Evolutionary conservation across 2,888 invertebrate genomes (phyloP).

Genomic region (Sminthurides aquaticus): DNA sequence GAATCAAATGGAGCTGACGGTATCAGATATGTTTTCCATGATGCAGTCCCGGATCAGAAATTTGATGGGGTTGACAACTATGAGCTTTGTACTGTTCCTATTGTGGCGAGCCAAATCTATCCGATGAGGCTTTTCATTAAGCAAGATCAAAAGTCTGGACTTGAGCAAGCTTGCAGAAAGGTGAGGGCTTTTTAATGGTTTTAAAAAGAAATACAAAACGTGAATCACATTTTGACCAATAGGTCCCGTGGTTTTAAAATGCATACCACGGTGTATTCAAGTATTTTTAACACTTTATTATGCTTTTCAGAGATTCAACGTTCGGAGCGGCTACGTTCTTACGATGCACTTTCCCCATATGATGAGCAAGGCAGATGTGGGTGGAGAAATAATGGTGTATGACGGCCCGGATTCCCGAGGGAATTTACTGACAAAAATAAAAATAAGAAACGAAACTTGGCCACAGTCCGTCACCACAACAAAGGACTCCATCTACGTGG

Average conservation of each 20-base stretch:
- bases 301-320: conserved; percentile 42
- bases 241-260: too few relatives aligned
- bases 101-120: conserved; percentile 75
- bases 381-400: conserved; percentile 65
- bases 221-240: too few relatives aligned
- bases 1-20: conserved; percentile 86
- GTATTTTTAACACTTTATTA: too few relatives aligned
- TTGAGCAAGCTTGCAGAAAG: conserved; percentile 66
- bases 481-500: conserved; percentile 68
- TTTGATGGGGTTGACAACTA: conserved; percentile 67
- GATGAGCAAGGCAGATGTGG: conserved; percentile 59
- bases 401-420: conserved; percentile 68
- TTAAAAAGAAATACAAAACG: too few relatives aligned
- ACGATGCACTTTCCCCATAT: conserved; percentile 80
- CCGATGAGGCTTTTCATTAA: conserved; percentile 75
- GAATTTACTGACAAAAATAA: conserved; percentile 62
- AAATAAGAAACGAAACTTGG: conserved; percentile 72
- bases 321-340: conserved; percentile 64
- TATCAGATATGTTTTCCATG: conserved; percentile 74
- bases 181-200: too few relatives aligned
- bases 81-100: conserved; percentile 78
- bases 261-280: too few relatives aligned
- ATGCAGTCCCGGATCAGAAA: conserved; percentile 63
- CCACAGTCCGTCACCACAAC: conserved; percentile 82
- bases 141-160: conserved; percentile 65